Percentiles rank a stretch among this genome's conserved stretches.
Conservation (phyloP, 92 coral and sea anemone genomes). For the Muricea muricata region DNA sequence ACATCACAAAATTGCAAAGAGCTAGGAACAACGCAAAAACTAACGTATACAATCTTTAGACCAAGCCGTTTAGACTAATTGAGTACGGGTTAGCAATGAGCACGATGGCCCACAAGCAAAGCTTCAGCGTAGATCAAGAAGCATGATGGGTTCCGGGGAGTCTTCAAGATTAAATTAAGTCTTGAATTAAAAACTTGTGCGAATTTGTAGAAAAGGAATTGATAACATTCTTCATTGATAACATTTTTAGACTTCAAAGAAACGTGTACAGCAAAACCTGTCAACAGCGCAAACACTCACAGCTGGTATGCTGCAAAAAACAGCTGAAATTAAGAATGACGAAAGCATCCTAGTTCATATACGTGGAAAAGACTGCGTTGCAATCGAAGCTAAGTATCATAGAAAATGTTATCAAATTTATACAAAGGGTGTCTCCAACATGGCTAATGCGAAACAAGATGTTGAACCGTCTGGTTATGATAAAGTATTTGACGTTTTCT, state of each 20-base stretch:
- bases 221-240: no score
- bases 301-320: neutral
- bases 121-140: no score
- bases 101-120: neutral
- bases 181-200: neutral
- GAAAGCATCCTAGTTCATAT: constrained; percentile 2
- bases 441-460: neutral
- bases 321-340: neutral
- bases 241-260: neutral
- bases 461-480: neutral
- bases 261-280: neutral
- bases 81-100: no score
- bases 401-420: neutral
- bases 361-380: neutral
- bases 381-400: constrained; percentile 1
- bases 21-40: neutral
- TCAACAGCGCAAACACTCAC: constrained; percentile 2
- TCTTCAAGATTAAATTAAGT: no score
- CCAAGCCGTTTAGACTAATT: no score
- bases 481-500: neutral
- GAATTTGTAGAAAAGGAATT: neutral
- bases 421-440: neutral
- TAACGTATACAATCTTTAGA: neutral
- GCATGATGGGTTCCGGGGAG: no score
- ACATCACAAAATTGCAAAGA: neutral